Percentiles rank a stretch among this genome's conserved stretches.
These are phyloP conservation scores for Alces alces DNA, from an alignment of 2,113 vertebrate species.

Conservation along the genomic window DNA sequence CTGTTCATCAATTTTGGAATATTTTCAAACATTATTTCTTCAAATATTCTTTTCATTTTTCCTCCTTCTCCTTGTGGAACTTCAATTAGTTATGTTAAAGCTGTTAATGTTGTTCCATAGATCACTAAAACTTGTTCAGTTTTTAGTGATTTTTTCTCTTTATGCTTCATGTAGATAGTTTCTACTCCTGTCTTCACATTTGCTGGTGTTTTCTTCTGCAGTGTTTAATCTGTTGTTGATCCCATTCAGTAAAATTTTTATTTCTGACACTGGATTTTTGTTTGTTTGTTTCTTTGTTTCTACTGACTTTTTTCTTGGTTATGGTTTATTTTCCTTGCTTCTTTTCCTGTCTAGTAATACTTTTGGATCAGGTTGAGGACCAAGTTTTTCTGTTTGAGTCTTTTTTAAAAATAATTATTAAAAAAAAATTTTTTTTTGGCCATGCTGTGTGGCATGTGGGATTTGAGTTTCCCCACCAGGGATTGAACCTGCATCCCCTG, in stretches of 20 bases:
- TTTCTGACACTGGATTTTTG: background rate
- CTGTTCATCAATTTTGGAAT: background rate
- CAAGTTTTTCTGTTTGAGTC: background rate
- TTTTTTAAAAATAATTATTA: background rate
- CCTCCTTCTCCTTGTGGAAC: background rate
- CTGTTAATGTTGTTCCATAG: background rate
- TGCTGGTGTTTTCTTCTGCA: background rate
- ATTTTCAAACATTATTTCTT: background rate
- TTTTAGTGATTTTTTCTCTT: background rate
- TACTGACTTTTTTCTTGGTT: background rate
- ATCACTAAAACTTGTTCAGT: background rate
- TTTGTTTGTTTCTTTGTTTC: background rate
- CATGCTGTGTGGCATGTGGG: accelerated
- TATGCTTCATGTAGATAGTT: background rate
- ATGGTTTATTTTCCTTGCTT: background rate
- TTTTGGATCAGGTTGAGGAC: background rate
- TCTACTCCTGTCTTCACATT: background rate
- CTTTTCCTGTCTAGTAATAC: background rate
- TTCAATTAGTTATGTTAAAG: background rate
- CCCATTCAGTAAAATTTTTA: background rate
- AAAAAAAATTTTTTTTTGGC: background rate
- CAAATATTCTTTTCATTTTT: background rate
- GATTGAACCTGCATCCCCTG: background rate
- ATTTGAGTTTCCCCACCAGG: background rate
- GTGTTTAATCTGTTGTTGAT: background rate